phyloP scores from a whole-genome alignment of 2,888 invertebrate species.

The Augochlorella aurata region DNA sequence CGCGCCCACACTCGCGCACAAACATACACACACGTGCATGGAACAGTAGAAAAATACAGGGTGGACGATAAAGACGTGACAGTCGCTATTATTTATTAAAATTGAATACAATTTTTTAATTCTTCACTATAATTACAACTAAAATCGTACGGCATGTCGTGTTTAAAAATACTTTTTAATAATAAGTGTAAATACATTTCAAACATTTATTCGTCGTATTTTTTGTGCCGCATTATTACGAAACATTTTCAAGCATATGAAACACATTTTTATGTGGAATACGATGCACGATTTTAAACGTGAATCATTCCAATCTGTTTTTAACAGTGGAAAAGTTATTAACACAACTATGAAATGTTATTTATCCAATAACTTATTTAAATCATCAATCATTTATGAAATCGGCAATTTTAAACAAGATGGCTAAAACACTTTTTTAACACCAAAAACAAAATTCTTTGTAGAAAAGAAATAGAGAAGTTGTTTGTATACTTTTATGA shows the following conservation, averaged over 20 bases:
- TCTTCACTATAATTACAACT: not conserved
- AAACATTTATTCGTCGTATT: not conserved
- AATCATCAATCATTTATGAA: too few relatives aligned
- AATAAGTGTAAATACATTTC: not conserved
- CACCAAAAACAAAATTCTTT: not conserved
- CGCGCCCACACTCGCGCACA: not conserved
- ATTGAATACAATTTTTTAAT: not conserved
- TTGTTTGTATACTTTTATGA: not conserved
- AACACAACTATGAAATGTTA: not conserved
- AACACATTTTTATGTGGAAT: not conserved
- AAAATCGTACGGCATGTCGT: too few relatives aligned
- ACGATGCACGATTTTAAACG: not conserved
- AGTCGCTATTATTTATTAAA: not conserved
- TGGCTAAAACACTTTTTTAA: too few relatives aligned
- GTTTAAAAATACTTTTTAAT: too few relatives aligned
- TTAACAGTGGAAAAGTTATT: not conserved
- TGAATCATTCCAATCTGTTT: not conserved
- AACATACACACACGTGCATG: not conserved
- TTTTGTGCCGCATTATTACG: not conserved
- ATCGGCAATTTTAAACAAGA: too few relatives aligned
- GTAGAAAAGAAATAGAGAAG: not conserved
- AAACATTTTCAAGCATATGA: not conserved
- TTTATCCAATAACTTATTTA: too few relatives aligned
- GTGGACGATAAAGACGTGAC: not conserved
- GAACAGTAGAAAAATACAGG: not conserved